These are phyloP conservation scores for Ceyx cyanopectus DNA, from an alignment of 2,113 vertebrate genomes.

Conservation along the genomic window DNA sequence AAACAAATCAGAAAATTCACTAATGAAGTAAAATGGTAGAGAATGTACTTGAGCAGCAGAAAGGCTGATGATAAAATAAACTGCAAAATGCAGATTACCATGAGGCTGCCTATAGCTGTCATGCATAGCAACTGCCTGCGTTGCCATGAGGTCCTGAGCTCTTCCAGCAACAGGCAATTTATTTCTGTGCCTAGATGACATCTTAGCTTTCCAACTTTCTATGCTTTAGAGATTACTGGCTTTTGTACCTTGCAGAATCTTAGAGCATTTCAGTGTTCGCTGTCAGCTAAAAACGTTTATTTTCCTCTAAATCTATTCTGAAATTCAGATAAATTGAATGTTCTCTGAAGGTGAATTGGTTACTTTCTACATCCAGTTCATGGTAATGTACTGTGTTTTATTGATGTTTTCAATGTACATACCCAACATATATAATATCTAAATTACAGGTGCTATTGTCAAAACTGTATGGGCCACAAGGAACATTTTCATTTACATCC, in stretches of 20 bases:
- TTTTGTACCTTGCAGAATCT: neutral
- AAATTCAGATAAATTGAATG: neutral
- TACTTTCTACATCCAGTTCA: neutral
- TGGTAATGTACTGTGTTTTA: neutral
- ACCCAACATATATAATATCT: neutral
- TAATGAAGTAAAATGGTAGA: neutral
- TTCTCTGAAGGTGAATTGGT: neutral
- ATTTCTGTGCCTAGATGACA: neutral
- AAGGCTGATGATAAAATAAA: neutral
- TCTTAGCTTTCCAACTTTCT: neutral
- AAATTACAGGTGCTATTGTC: conserved; percentile 80
- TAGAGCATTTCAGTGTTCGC: neutral
- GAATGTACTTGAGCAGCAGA: neutral
- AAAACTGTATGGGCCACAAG: conserved; percentile 84
- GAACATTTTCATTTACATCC: conserved; percentile 89
- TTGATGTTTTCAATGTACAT: neutral
- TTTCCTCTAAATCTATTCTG: neutral
- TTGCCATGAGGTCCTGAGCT: neutral
- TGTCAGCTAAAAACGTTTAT: accelerated
- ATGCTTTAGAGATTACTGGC: neutral
- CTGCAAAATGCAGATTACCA: neutral
- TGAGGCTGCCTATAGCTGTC: accelerated
- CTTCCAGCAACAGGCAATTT: neutral
- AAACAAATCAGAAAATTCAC: neutral
- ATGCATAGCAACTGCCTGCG: accelerated